Percentiles rank a stretch among this genome's conserved stretches.
phyloP scores from a whole-genome alignment of 2,888 invertebrate species.

The Andrena trimmerana region DNA sequence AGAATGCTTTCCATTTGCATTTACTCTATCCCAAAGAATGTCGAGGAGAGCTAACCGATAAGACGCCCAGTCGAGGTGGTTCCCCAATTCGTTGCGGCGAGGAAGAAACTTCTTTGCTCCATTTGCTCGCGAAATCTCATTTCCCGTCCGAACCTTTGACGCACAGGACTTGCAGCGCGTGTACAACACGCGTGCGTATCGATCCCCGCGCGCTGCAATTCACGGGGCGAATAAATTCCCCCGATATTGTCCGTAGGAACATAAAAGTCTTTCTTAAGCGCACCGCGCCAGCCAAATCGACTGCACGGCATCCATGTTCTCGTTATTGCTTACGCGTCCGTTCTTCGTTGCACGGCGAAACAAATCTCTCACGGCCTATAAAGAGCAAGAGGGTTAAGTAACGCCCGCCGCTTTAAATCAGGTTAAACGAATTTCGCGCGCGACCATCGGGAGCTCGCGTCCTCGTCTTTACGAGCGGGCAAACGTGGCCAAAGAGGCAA shows the following conservation, averaged over 20 bases:
- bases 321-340: constrained; percentile 53
- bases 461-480: constrained; percentile 34
- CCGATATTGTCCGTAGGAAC: constrained; percentile 49
- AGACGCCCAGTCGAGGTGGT: background rate
- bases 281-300: constrained; percentile 53
- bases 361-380: constrained; percentile 26
- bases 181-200: constrained; percentile 35
- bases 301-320: constrained; percentile 43
- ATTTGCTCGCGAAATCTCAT: constrained; percentile 16
- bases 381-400: constrained; percentile 33
- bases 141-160: constrained; percentile 30
- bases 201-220: constrained; percentile 51
- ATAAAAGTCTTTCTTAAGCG: constrained; percentile 63
- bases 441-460: constrained; percentile 13
- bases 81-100: background rate
- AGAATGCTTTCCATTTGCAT: background rate
- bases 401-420: constrained; percentile 50
- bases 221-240: constrained; percentile 52
- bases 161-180: constrained; percentile 5
- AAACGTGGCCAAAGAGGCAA: constrained; percentile 6
- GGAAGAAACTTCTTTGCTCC: background rate
- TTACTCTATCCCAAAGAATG: too few species aligned
- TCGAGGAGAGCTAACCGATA: background rate
- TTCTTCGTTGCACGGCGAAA: constrained; percentile 10
- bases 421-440: constrained; percentile 47